Percentiles rank a stretch among this genome's conserved stretches.
Conservation (phyloP, 2,888 invertebrate genomes). For the Aphidius colemani region DNA sequence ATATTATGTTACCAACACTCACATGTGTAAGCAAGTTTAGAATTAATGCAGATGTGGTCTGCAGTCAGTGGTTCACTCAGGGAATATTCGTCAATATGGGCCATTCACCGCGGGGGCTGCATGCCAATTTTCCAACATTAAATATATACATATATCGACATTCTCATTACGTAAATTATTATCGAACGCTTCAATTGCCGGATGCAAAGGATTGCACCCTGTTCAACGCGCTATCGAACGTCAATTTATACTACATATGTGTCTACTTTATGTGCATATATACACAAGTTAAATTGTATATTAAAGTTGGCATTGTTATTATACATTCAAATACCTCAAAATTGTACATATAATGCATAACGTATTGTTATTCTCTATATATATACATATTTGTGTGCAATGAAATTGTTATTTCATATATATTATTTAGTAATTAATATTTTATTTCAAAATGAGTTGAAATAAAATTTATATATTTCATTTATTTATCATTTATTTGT, state of each 20-base stretch:
- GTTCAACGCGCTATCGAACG: constrained; percentile 4
- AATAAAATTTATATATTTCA: no score
- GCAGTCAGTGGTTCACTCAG: constrained; percentile 7
- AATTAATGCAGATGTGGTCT: constrained; percentile 20
- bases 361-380: no score
- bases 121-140: constrained; percentile 14
- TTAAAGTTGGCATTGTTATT: not conserved
- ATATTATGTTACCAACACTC: not conserved
- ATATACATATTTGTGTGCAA: no score
- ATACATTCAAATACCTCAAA: not conserved
- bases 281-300: no score
- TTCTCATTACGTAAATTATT: constrained; percentile 55
- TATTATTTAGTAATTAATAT: no score
- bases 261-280: not conserved
- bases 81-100: constrained; percentile 22
- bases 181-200: constrained; percentile 47
- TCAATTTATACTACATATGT: constrained; percentile 7
- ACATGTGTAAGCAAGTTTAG: constrained; percentile 11
- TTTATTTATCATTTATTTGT: no score
- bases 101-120: constrained; percentile 11
- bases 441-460: no score
- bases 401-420: no score
- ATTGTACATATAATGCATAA: no score
- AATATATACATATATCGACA: constrained; percentile 29
- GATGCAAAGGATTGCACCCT: constrained; percentile 36